Evolutionary conservation across 2,797 vertebrate species (phyloP).

Genomic region (Argentina silus): DNA sequence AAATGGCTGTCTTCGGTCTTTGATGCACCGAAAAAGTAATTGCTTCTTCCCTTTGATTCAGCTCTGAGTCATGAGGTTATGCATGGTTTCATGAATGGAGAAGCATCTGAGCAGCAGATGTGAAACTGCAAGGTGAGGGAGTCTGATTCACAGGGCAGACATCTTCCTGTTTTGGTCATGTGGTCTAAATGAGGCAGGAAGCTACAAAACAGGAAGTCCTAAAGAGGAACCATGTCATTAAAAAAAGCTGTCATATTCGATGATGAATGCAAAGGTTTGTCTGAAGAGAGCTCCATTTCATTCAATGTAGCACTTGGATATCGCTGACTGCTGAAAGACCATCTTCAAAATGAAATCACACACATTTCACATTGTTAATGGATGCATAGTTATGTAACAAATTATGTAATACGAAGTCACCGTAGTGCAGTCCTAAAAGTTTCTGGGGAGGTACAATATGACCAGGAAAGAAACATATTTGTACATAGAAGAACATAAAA

Average conservation of each 20-base stretch:
- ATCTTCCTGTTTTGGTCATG: constrained; percentile 9
- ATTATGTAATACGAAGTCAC: too few relatives aligned
- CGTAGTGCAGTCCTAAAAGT: too few relatives aligned
- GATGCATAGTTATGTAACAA: too few relatives aligned
- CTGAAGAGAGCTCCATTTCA: neutral
- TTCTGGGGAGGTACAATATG: too few relatives aligned
- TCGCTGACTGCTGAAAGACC: too few relatives aligned
- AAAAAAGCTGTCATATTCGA: neutral
- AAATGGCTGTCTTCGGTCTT: neutral
- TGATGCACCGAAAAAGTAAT: neutral
- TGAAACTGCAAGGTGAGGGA: neutral
- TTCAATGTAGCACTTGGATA: too few relatives aligned
- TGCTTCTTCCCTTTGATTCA: constrained; percentile 1
- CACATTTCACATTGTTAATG: too few relatives aligned
- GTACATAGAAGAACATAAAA: too few relatives aligned
- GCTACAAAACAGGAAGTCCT: constrained; percentile 5
- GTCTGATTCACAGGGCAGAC: constrained; percentile 7
- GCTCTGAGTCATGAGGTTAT: constrained; percentile 1
- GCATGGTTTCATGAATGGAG: constrained; percentile 9
- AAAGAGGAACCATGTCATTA: constrained; percentile 3
- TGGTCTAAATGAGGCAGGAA: constrained; percentile 2
- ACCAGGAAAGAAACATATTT: too few relatives aligned
- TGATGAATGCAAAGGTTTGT: neutral
- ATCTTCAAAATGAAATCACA: too few relatives aligned
- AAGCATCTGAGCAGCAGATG: constrained; percentile 2